Conservation (phyloP, 2,113 vertebrate species). For the Phoenicopterus ruber region DNA sequence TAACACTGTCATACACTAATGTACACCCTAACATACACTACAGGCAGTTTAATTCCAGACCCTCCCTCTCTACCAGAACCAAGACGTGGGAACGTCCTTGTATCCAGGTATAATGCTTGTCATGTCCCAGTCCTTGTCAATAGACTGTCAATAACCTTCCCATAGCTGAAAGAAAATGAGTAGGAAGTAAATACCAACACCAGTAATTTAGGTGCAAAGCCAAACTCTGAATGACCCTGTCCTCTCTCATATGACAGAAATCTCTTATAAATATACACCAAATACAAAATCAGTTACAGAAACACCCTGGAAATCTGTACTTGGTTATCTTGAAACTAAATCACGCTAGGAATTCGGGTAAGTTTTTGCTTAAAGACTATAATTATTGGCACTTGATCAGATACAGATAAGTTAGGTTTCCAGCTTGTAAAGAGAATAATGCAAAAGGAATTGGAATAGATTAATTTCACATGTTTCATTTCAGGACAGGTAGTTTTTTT, state of each 20-base stretch:
- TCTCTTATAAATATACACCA: slow-evolving; percentile 14
- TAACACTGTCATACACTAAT: neutral
- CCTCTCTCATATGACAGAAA: neutral
- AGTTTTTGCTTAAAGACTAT: slow-evolving; percentile 31
- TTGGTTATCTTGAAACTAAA: slow-evolving; percentile 65
- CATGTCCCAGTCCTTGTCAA: neutral
- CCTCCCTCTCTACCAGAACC: neutral
- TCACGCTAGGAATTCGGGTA: slow-evolving; percentile 50
- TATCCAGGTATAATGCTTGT: neutral
- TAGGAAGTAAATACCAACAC: neutral
- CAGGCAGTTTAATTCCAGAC: neutral
- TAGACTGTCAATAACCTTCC: neutral
- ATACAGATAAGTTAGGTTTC: slow-evolving; percentile 67
- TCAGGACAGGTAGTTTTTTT: slow-evolving; percentile 55
- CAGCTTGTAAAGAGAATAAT: slow-evolving; percentile 46
- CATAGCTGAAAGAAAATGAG: neutral
- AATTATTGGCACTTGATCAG: slow-evolving; percentile 67
- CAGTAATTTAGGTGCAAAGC: neutral
- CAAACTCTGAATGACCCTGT: slow-evolving; percentile 11
- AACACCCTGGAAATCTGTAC: slow-evolving; percentile 57
- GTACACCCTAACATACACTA: neutral
- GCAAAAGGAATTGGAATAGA: slow-evolving; percentile 67
- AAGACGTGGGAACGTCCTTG: neutral
- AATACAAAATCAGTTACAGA: neutral
- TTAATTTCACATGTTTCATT: slow-evolving; percentile 72